Percentiles rank a stretch among this genome's conserved stretches.
These are phyloP conservation scores for Octonoba sinensis DNA, from an alignment of 2,888 invertebrate species.

Conservation along the genomic window DNA sequence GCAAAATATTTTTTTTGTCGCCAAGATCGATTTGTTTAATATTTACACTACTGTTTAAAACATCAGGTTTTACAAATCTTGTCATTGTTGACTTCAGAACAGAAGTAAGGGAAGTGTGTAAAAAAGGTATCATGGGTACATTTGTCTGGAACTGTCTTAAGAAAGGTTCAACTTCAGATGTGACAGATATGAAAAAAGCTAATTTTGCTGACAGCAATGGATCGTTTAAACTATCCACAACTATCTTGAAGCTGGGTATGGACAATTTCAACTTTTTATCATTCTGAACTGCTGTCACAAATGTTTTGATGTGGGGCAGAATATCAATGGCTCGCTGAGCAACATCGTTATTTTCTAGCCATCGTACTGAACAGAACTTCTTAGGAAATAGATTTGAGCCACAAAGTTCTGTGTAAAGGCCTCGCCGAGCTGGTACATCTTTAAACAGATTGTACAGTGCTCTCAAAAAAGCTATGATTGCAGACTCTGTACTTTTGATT, in stretches of 20 bases:
- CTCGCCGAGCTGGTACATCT: slow-evolving; percentile 15
- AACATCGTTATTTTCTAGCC: slow-evolving; percentile 17
- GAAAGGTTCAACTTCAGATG: slow-evolving; percentile 20
- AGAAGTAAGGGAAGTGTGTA: background rate
- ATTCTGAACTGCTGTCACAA: background rate
- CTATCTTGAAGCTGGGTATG: slow-evolving; percentile 2
- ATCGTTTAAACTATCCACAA: background rate
- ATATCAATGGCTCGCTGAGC: background rate
- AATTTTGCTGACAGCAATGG: background rate
- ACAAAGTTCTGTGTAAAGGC: background rate
- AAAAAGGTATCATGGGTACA: slow-evolving; percentile 17
- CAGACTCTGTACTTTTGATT: background rate
- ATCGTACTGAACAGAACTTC: slow-evolving; percentile 22
- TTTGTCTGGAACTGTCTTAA: slow-evolving; percentile 19
- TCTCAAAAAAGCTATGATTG: background rate
- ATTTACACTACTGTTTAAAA: background rate
- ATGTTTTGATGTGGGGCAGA: background rate
- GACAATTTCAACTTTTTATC: background rate
- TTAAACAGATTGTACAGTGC: background rate
- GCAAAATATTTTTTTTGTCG: background rate
- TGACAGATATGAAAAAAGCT: slow-evolving; percentile 4
- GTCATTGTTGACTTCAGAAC: background rate
- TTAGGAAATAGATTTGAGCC: background rate
- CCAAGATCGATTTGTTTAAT: background rate
- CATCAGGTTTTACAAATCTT: slow-evolving; percentile 1